phyloP scores from a whole-genome alignment of 2,888 invertebrate genomes.

The Acronicta psi region DNA sequence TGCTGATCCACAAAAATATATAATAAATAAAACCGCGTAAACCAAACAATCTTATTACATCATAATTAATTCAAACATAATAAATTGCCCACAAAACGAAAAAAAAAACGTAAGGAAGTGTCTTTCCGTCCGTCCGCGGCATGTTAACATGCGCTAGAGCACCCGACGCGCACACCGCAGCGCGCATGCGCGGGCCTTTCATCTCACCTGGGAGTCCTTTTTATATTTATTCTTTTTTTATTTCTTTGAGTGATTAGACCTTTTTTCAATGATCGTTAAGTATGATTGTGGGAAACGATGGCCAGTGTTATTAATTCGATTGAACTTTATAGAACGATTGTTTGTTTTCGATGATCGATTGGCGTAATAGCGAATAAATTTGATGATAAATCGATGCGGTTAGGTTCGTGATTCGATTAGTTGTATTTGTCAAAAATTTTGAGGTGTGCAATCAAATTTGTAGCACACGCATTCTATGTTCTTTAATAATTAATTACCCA shows the following conservation, averaged over 20 bases:
- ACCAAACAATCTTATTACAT: constrained; percentile 35
- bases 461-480: constrained; percentile 16
- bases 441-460: neutral
- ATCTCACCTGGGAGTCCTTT: constrained; percentile 84
- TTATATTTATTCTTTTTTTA: constrained; percentile 65
- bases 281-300: constrained; percentile 82
- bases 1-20: neutral
- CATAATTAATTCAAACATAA: constrained; percentile 49
- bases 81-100: constrained; percentile 38
- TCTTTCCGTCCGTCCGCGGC: constrained; percentile 69
- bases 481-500: constrained; percentile 16
- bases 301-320: constrained; percentile 83
- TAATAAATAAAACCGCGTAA: constrained; percentile 5
- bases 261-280: constrained; percentile 66
- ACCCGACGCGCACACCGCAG: constrained; percentile 60
- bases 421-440: constrained; percentile 39
- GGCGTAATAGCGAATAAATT: constrained; percentile 52
- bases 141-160: constrained; percentile 77
- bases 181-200: constrained; percentile 73
- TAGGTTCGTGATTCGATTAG: constrained; percentile 37
- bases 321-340: constrained; percentile 71
- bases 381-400: constrained; percentile 52
- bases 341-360: constrained; percentile 68
- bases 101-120: constrained; percentile 72
- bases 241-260: constrained; percentile 77